Evolutionary conservation across 1,140 invertebrate species (phyloP).

Genomic region (Cepaea nemoralis): DNA sequence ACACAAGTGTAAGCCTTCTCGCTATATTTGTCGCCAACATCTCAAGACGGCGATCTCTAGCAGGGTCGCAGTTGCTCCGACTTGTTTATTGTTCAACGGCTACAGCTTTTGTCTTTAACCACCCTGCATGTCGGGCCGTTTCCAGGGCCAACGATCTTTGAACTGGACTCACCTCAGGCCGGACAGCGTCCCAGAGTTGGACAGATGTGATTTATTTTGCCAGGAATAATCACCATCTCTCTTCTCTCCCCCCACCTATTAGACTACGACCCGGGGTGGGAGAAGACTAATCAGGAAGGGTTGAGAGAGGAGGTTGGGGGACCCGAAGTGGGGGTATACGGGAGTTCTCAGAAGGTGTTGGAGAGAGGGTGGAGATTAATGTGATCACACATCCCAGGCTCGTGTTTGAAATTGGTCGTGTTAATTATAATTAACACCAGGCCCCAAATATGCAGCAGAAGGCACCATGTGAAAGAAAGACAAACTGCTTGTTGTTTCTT

Average conservation of each 20-base stretch:
- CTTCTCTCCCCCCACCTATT: too few relatives aligned
- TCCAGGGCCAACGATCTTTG: background rate
- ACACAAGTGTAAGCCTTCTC: background rate
- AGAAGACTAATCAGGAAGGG: background rate
- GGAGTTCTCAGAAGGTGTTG: too few relatives aligned
- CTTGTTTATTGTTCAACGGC: background rate
- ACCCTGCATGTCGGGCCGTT: background rate
- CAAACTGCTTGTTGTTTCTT: background rate
- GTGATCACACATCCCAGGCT: background rate
- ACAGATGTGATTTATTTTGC: conserved; percentile 18
- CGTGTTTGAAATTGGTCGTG: background rate
- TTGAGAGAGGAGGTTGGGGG: background rate
- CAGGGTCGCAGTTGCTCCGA: background rate
- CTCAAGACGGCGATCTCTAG: too few relatives aligned
- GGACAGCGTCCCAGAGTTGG: background rate
- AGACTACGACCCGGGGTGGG: background rate
- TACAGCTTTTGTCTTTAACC: background rate
- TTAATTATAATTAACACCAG: background rate
- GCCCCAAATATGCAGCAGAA: background rate
- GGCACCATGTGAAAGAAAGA: background rate
- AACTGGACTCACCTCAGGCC: background rate
- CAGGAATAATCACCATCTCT: background rate
- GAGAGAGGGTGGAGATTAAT: background rate
- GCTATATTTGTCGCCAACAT: too few relatives aligned
- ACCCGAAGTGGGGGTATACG: too few relatives aligned